Evolutionary conservation across 2,888 invertebrate genomes (phyloP).

Genomic region (Mythimna lalbum): DNA sequence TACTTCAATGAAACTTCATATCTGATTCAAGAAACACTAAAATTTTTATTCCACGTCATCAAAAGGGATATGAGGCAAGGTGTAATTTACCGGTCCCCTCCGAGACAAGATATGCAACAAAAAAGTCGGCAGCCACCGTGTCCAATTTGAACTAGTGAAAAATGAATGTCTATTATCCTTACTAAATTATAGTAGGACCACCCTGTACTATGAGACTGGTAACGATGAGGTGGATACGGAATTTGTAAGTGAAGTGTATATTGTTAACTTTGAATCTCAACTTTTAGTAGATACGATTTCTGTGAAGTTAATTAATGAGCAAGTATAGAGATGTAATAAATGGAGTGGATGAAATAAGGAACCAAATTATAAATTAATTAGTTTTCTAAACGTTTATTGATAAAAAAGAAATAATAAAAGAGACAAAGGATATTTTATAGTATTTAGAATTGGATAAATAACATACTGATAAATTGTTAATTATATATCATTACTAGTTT

Average conservation of each 20-base stretch:
- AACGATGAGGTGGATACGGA: conserved; percentile 28
- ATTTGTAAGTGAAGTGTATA: neutral
- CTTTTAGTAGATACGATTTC: neutral
- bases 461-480: neutral
- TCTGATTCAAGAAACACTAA: conserved; percentile 55
- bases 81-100: conserved; percentile 80
- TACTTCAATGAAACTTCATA: conserved; percentile 37
- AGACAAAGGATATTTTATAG: neutral
- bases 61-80: conserved; percentile 66
- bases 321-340: neutral
- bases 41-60: conserved; percentile 63
- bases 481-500: neutral
- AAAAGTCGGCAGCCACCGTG: conserved; percentile 80
- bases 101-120: conserved; percentile 75
- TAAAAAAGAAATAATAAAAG: neutral
- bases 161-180: conserved; percentile 85
- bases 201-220: conserved; percentile 68
- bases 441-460: neutral
- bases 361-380: neutral
- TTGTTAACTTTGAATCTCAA: neutral
- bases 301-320: neutral
- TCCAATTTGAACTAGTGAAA: conserved; percentile 87
- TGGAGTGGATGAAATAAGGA: neutral
- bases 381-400: neutral
- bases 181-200: conserved; percentile 74